Evolutionary conservation across 2,888 invertebrate species (phyloP).

Genomic region (Athrips mouffetella): DNA sequence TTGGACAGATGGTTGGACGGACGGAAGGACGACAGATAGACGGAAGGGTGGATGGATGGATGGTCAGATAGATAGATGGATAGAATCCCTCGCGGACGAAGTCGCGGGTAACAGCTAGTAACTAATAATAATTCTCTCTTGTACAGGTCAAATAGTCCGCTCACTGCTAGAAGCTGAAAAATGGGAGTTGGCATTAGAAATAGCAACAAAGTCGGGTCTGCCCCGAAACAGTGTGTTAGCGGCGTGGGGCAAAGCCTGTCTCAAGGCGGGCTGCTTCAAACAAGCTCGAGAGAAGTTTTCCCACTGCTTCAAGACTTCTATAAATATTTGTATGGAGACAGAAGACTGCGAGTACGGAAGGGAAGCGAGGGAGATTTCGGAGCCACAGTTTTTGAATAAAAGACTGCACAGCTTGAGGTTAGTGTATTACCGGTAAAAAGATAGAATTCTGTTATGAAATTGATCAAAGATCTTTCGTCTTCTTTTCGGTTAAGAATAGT

Average conservation of each 20-base stretch:
- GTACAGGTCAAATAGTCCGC: constrained; percentile 80
- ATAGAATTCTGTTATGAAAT: too few relatives aligned
- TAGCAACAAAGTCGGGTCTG: constrained; percentile 92
- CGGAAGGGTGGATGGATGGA: too few relatives aligned
- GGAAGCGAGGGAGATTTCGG: constrained; percentile 46
- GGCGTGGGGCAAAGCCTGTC: constrained; percentile 91
- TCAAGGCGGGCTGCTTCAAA: constrained; percentile 87
- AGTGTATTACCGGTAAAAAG: constrained; percentile 6
- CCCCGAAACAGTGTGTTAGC: constrained; percentile 89
- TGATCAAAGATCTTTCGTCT: too few relatives aligned
- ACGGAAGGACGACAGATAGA: too few relatives aligned
- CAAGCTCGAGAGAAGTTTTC: constrained; percentile 87
- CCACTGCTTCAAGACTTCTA: constrained; percentile 61
- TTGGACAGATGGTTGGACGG: too few relatives aligned
- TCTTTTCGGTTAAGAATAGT: too few relatives aligned
- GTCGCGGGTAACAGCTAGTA: too few relatives aligned
- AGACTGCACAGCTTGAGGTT: constrained; percentile 39
- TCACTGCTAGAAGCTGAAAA: constrained; percentile 90
- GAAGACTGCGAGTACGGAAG: constrained; percentile 64
- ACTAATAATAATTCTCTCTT: not conserved
- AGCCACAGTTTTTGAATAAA: constrained; percentile 50
- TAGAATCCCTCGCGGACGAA: too few relatives aligned
- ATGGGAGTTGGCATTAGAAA: constrained; percentile 89
- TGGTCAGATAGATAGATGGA: too few relatives aligned
- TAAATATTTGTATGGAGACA: constrained; percentile 52